These are phyloP conservation scores for Rhinichthys osculus DNA, from an alignment of 2,797 vertebrate genomes.

Conservation along the genomic window DNA sequence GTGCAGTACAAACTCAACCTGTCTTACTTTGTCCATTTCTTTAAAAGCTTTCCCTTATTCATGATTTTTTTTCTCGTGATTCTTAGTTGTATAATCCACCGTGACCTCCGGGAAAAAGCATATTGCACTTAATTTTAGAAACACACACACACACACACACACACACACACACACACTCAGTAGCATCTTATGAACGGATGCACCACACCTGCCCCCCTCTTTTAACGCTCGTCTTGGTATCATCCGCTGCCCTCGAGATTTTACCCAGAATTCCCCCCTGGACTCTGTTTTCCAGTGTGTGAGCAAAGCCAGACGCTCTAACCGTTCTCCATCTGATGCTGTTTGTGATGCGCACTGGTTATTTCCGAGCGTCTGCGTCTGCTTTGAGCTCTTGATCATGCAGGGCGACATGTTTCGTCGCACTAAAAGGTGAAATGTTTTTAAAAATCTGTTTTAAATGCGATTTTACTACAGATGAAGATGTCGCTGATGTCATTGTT, in stretches of 20 bases:
- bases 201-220: conserved; percentile 31
- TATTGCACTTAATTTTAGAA: conserved; percentile 5
- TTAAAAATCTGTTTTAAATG: neutral
- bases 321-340: neutral
- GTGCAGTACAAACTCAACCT: neutral
- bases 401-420: conserved; percentile 7
- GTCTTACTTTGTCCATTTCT: neutral
- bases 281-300: conserved; percentile 10
- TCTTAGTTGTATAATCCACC: conserved; percentile 1
- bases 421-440: conserved; percentile 21
- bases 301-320: neutral
- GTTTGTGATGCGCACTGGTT: neutral
- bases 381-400: neutral
- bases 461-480: neutral
- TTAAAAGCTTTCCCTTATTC: conserved; percentile 17
- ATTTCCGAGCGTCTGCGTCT: neutral
- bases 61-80: neutral
- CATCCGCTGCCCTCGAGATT: conserved; percentile 19
- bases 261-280: conserved; percentile 38
- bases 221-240: neutral
- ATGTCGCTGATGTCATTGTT: neutral
- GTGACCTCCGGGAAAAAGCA: conserved; percentile 17
- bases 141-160: conserved; percentile 17
- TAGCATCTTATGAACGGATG: neutral
- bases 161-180: neutral